phyloP scores from a whole-genome alignment of 2,888 invertebrate genomes.

The Tanypteryx hageni region DNA sequence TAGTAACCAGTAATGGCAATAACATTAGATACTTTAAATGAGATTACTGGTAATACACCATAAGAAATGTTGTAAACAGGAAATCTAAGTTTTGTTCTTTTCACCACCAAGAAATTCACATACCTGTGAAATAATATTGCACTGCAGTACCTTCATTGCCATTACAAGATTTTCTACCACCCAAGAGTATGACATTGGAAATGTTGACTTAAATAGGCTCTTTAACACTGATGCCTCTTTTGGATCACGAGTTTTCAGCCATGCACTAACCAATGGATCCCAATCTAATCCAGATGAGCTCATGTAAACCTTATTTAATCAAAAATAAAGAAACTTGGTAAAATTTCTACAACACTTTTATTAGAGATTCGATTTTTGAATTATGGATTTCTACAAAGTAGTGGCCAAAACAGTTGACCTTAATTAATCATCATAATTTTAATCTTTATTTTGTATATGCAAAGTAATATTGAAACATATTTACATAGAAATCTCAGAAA shows the following conservation, averaged over 20 bases:
- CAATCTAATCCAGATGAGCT: constrained; percentile 96
- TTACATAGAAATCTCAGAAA: neutral
- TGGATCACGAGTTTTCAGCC: constrained; percentile 84
- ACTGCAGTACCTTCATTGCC: constrained; percentile 92
- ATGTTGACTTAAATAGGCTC: constrained; percentile 86
- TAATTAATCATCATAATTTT: neutral
- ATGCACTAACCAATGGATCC: constrained; percentile 91
- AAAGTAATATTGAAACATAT: neutral
- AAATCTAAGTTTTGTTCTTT: no score
- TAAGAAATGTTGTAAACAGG: no score
- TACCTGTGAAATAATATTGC: constrained; percentile 89
- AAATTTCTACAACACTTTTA: neutral
- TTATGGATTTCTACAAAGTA: no score
- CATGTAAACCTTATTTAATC: constrained; percentile 86
- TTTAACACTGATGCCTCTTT: constrained; percentile 81
- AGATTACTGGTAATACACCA: no score
- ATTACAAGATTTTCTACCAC: constrained; percentile 89
- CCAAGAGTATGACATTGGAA: constrained; percentile 86
- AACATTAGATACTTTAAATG: no score
- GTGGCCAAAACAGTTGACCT: no score
- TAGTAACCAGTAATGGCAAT: no score
- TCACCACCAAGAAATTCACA: neutral
- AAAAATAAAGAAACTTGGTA: no score
- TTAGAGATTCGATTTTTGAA: neutral
- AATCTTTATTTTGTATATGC: no score